Evolutionary conservation across 92 coral and sea anemone genomes (phyloP).

Genomic region (Parazoanthus atlanticus): DNA sequence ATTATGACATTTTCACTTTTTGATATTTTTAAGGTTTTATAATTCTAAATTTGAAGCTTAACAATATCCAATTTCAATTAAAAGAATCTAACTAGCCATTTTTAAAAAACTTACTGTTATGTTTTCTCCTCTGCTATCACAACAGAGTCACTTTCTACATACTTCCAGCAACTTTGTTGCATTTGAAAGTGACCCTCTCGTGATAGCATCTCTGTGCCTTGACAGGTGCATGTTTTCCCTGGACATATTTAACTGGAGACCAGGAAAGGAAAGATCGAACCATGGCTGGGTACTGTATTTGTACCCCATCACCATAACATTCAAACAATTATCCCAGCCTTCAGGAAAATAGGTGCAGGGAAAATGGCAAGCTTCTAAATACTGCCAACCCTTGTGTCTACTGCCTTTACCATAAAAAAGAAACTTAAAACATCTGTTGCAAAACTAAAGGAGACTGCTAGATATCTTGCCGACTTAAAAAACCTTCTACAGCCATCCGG

Average conservation of each 20-base stretch:
- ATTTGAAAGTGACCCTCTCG: conserved; percentile 27
- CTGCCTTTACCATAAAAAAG: conserved; percentile 28
- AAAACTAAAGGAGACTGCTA: conserved; percentile 24
- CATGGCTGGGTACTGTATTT: conserved; percentile 34
- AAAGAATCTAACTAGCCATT: no score
- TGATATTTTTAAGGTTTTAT: no score
- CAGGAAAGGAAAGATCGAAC: conserved; percentile 37
- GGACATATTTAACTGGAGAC: conserved; percentile 44
- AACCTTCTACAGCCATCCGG: conserved; percentile 17
- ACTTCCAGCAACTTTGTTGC: conserved; percentile 33
- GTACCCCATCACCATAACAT: conserved; percentile 40
- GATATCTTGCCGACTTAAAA: conserved; percentile 1
- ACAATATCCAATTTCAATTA: no score
- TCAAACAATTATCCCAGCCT: conserved; percentile 32
- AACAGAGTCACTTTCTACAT: neutral
- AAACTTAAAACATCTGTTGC: conserved; percentile 27
- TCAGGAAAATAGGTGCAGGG: conserved; percentile 38
- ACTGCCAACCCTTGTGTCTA: conserved; percentile 34
- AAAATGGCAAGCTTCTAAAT: conserved; percentile 20
- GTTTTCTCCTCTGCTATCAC: no score
- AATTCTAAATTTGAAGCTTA: no score
- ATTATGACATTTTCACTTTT: no score
- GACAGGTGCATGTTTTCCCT: conserved; percentile 19
- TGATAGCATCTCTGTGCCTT: conserved; percentile 28
- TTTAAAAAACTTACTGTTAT: no score